Evolutionary conservation across 2,797 vertebrate species (phyloP).

Genomic region (Cossypha dichroa): DNA sequence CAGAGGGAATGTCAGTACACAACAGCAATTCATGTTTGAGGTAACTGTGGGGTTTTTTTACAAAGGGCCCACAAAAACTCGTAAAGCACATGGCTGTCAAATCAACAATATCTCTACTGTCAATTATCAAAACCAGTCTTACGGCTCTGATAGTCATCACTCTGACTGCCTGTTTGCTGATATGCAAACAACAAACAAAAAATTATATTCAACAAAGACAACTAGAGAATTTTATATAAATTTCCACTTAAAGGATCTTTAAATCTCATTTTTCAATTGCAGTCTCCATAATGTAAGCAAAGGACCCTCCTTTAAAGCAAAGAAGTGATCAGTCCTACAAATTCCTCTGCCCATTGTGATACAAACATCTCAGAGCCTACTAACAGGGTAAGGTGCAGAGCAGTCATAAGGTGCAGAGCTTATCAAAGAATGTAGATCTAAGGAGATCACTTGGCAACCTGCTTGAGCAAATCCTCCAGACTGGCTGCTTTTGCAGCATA

Average conservation of each 20-base stretch:
- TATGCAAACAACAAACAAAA: neutral
- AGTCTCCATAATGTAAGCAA: neutral
- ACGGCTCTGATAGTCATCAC: accelerated
- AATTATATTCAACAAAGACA: neutral
- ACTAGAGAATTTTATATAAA: neutral
- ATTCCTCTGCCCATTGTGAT: neutral
- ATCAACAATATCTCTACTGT: neutral
- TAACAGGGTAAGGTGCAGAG: neutral
- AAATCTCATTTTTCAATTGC: neutral
- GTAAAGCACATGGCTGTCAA: neutral
- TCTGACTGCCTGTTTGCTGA: neutral
- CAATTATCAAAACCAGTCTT: neutral
- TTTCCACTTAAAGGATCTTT: neutral
- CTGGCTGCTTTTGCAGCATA: neutral
- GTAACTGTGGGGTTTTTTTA: neutral
- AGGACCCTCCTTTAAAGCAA: neutral
- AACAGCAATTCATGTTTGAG: neutral
- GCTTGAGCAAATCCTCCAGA: neutral
- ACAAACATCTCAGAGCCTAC: neutral
- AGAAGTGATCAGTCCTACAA: neutral
- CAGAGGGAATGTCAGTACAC: neutral
- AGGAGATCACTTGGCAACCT: neutral
- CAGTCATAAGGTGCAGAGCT: neutral
- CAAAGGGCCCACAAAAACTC: neutral
- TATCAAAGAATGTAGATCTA: neutral